Evolutionary conservation across 2,888 invertebrate species (phyloP), one percentile per base, ranked within the genome.

Genomic region (Furcula furcula): DNA sequence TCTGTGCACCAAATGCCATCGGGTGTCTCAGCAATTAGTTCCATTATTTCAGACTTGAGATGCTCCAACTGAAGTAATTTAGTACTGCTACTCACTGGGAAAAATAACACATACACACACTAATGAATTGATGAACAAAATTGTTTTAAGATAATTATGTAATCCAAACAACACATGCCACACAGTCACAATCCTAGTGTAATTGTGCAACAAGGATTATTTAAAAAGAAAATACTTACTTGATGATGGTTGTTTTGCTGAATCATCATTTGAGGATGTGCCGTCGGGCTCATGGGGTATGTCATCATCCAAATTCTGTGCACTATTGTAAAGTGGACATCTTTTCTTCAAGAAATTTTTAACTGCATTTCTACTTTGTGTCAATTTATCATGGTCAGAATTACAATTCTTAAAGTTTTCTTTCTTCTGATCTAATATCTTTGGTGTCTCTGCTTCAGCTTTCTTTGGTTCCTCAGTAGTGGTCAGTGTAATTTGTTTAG

Each of bases 1-100:
- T 89, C 82, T 0, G 78, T 71, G 48, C 85, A 86, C 81, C 82
- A 84, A 7, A 91, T 71, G 1, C 91, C 91, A 0, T 81, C 69
- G 0, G 80, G 72, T 28, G 76, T 65, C 12, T 74, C 65, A 0
- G 34, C 27, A 3, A 91, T 74, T 13, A 91, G 40, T 9, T 60
- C 58, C 15, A 43, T 34, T 9, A 85, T 55, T 38, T 84, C 76
- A 1, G 28, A 12, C 32, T 73, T 68, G 10, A 84, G 46, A 26
- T 68, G 63, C 6, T 77, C 77, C 18, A 81, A 41, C 27, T 58
- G 57, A 2, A 42, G 38, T 31, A 43, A 41, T 37, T 64, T 69
- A 2, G 51, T 39, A 29, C 65, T 64, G 41, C 57, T 59, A 13
- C 46, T 46, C 42, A 74, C 79, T 80, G 44, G 1, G 45, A 2